Conservation (phyloP, 2,113 vertebrate species). For the Limanda limanda region DNA sequence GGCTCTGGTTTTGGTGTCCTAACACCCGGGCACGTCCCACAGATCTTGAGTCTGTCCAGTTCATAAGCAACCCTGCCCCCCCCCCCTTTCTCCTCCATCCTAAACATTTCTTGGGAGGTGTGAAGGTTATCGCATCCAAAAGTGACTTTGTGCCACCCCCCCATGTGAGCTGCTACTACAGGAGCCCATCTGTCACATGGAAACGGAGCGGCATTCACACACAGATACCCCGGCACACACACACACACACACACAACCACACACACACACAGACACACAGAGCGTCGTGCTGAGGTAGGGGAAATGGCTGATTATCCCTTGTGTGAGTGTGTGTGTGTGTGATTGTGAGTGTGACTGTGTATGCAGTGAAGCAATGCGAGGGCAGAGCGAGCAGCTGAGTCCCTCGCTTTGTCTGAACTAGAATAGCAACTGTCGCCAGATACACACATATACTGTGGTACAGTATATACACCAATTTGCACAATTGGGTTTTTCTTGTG, state of each 20-base stretch:
- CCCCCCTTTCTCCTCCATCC: not conserved
- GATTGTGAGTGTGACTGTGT: conserved; percentile 45
- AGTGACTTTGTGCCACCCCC: conserved; percentile 57
- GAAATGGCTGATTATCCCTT: conserved; percentile 69
- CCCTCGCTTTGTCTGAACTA: conserved; percentile 45
- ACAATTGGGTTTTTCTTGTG: conserved; percentile 1
- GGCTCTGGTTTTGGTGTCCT: conserved; percentile 44
- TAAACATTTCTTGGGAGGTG: conserved; percentile 55
- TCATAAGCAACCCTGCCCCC: conserved; percentile 14
- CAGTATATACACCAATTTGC: not conserved
- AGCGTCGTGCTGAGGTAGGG: conserved; percentile 62
- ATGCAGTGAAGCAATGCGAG: conserved; percentile 60
- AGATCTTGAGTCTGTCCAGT: conserved; percentile 54
- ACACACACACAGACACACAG: conserved; percentile 44
- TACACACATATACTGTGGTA: not conserved
- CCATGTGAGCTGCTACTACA: conserved; percentile 57
- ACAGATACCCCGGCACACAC: conserved; percentile 19
- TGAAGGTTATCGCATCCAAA: conserved; percentile 74
- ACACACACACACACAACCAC: conserved; percentile 37
- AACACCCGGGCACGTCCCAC: conserved; percentile 20
- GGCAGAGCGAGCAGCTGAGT: conserved; percentile 44
- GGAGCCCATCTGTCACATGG: conserved; percentile 76
- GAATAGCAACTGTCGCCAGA: conserved; percentile 26
- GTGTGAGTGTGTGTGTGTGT: conserved; percentile 42
- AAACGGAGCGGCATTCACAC: conserved; percentile 56